A percentile compares a stretch with the other conserved stretches of the same genome.
Conservation (phyloP, 2,888 invertebrate genomes). For the Scaptomyza parva region DNA sequence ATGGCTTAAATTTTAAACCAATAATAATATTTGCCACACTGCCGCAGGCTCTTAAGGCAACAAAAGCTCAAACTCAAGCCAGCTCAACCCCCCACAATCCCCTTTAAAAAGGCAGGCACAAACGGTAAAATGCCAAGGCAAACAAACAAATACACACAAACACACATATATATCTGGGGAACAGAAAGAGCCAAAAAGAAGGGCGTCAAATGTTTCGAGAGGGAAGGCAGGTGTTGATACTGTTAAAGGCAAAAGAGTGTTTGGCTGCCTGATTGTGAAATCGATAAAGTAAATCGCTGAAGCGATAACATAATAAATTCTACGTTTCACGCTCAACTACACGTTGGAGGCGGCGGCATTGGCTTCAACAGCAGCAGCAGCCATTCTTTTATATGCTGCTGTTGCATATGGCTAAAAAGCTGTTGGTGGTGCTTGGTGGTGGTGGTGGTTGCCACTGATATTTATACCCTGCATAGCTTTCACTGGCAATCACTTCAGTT, state of each 20-base stretch:
- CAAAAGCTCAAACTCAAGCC: conserved; percentile 18
- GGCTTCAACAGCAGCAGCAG: too few species aligned
- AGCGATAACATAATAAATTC: conserved; percentile 80
- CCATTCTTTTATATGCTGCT: neutral
- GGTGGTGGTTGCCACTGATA: conserved; percentile 48
- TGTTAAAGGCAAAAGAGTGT: conserved; percentile 14
- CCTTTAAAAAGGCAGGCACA: conserved; percentile 32
- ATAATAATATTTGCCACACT: conserved; percentile 71
- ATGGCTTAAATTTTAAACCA: conserved; percentile 73
- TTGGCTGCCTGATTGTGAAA: conserved; percentile 69
- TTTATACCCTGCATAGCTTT: conserved; percentile 50
- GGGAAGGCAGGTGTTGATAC: conserved; percentile 21
- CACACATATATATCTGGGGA: conserved; percentile 60
- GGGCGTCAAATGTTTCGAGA: conserved; percentile 23
- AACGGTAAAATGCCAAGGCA: conserved; percentile 52
- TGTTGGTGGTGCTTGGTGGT: too few species aligned
- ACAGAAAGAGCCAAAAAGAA: conserved; percentile 48
- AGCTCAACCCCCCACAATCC: conserved; percentile 18
- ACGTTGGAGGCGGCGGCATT: conserved; percentile 8
- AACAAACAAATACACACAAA: conserved; percentile 52
- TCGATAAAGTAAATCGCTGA: conserved; percentile 81
- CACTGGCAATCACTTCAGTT: conserved; percentile 45
- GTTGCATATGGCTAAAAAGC: conserved; percentile 47
- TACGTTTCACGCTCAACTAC: conserved; percentile 76
- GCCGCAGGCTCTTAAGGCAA: conserved; percentile 44